Evolutionary conservation across 1,140 invertebrate genomes (phyloP).

Genomic region (Ladona fulva): DNA sequence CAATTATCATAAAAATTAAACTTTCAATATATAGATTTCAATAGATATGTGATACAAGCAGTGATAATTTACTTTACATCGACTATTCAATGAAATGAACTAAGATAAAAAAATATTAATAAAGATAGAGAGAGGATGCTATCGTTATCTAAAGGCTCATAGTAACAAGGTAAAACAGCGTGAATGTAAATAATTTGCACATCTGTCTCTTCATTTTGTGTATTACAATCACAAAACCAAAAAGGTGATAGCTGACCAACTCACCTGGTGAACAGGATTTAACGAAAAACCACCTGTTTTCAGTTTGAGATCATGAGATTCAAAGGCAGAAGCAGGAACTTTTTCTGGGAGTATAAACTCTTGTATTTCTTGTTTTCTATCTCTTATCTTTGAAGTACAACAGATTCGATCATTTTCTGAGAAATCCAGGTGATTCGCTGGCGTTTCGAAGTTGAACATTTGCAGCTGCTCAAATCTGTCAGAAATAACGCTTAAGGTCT

Average conservation of each 20-base stretch:
- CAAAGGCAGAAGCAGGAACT: not conserved
- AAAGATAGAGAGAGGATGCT: too few species aligned
- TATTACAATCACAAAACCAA: not conserved
- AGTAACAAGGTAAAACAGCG: too few species aligned
- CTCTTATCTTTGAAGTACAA: not conserved
- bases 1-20: not conserved
- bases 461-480: not conserved
- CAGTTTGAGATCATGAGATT: not conserved
- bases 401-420: not conserved
- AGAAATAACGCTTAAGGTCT: too few species aligned
- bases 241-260: not conserved
- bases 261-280: not conserved
- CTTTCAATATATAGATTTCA: not conserved
- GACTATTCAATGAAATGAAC: too few species aligned
- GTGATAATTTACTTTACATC: not conserved
- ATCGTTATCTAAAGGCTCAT: too few species aligned
- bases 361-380: not conserved
- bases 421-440: not conserved
- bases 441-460: not conserved
- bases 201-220: not conserved
- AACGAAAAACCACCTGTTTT: not conserved
- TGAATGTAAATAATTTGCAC: not conserved
- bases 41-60: not conserved
- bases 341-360: not conserved
- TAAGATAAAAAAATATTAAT: too few species aligned